Evolutionary conservation across 37 sponge, comb jelly and placozoan genomes (phyloP).

Genomic region (Petrosia ficiformis): DNA sequence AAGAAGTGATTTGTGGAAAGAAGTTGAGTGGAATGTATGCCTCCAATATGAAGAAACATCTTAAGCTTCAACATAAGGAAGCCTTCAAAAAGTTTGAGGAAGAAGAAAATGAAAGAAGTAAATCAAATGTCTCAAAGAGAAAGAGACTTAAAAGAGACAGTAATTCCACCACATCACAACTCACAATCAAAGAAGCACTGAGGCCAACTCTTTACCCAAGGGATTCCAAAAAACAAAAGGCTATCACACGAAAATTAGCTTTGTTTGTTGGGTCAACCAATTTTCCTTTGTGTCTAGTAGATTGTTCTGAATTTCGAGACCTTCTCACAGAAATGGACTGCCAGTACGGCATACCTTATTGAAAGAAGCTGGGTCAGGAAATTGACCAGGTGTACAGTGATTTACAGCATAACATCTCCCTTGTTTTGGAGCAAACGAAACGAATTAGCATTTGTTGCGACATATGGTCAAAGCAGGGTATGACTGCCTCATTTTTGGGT

Average conservation of each 20-base stretch:
- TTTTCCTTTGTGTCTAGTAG: conserved; percentile 14
- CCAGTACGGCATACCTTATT: not conserved
- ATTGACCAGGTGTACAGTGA: not conserved
- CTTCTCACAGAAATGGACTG: not conserved
- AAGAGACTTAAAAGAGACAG: not conserved
- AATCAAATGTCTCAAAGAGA: not conserved
- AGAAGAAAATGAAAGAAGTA: not conserved
- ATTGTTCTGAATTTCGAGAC: conserved; percentile 4
- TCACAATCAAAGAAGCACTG: not conserved
- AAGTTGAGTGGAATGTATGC: not conserved
- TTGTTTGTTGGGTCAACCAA: conserved; percentile 14
- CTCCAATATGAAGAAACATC: conserved; percentile 5
- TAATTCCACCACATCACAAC: too few relatives aligned
- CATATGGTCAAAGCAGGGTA: conserved; percentile 29
- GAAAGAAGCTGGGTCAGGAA: conserved; percentile 8
- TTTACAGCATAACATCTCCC: conserved; percentile 5
- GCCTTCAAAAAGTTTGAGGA: not conserved
- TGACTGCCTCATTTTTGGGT: conserved; percentile 19
- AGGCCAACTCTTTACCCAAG: not conserved
- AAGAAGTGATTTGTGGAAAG: not conserved
- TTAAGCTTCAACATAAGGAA: not conserved
- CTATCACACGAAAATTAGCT: conserved; percentile 11
- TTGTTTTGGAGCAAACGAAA: not conserved
- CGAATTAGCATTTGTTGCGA: conserved; percentile 13
- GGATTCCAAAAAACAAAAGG: not conserved